Evolutionary conservation across 2,888 invertebrate genomes (phyloP), one percentile per base, ranked within the genome.

Genomic region (Acleris sparsana): DNA sequence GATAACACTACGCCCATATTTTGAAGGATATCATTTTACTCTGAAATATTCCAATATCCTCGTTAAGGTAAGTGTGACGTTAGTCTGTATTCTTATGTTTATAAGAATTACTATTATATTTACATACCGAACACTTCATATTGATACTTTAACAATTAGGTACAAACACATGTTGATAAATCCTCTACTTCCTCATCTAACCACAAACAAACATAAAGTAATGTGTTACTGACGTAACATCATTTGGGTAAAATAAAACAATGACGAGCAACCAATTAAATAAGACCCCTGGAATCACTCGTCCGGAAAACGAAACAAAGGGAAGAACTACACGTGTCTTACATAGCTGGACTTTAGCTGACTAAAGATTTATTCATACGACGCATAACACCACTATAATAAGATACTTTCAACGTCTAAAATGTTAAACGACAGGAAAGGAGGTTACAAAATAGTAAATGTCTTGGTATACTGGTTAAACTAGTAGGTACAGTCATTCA

Each of bases 401-500:
- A n/a, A 13, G 51, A 57, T 5, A 17, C 25, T 16, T 59, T 48
- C 20, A 33, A 25, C 16, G 20, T 39, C 43, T 49, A 22, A 29
- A 39, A n/a, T 43, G 39, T 9, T 18, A 3, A 53, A 20, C 53
- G 16, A 29, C 22, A 25, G n/a, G 13, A 9, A 29, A 53, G 39
- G 22, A 48, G 25, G 7, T 5, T 7, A 52, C 51, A 20, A 17
- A 60, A 22, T 22, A 58, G 58, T 17, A 13, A 25, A 57, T 20
- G 60, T 51, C 55, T 51, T 20, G 2, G n/a, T 33, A 46, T 18
- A 13, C 51, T 56, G 52, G 63, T 63, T 51, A 9, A 43, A 17
- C 29, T 63, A 57, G 51, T 49, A 53, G 44, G 20, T 25, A 49
- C 18, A 49, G 33, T 58, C 72, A 73, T 63, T 72, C 72, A 66